These are phyloP conservation scores for Peromyscus leucopus DNA, from an alignment of 2,113 vertebrate genomes.

Conservation along the genomic window DNA sequence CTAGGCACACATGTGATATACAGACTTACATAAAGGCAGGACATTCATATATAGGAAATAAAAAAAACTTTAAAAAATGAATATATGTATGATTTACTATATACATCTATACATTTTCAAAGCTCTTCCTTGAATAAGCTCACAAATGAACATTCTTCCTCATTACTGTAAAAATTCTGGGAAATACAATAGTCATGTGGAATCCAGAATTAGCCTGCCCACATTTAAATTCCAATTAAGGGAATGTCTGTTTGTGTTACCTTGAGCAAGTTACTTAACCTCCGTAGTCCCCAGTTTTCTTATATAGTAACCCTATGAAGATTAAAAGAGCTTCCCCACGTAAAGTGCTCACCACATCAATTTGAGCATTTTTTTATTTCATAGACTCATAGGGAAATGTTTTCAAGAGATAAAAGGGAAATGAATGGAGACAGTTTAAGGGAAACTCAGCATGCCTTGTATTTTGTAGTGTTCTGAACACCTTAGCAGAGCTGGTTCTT, in stretches of 20 bases:
- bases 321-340: constrained; percentile 43
- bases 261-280: constrained; percentile 33
- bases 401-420: constrained; percentile 50
- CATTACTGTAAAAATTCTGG: neutral
- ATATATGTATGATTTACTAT: neutral
- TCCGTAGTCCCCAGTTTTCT: neutral
- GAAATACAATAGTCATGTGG: neutral
- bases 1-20: neutral
- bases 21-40: too few relatives aligned
- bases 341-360: neutral
- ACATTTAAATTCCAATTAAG: neutral
- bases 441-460: neutral
- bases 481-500: neutral
- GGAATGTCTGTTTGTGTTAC: neutral
- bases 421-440: neutral
- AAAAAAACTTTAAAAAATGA: neutral
- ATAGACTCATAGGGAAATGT: neutral
- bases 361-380: neutral
- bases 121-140: neutral
- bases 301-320: neutral
- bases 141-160: neutral
- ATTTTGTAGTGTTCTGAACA: neutral
- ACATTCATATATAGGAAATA: neutral
- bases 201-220: neutral
- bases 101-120: neutral